These are phyloP conservation scores for Pimpla rufipes DNA, from an alignment of 2,888 invertebrate species.

Conservation along the genomic window DNA sequence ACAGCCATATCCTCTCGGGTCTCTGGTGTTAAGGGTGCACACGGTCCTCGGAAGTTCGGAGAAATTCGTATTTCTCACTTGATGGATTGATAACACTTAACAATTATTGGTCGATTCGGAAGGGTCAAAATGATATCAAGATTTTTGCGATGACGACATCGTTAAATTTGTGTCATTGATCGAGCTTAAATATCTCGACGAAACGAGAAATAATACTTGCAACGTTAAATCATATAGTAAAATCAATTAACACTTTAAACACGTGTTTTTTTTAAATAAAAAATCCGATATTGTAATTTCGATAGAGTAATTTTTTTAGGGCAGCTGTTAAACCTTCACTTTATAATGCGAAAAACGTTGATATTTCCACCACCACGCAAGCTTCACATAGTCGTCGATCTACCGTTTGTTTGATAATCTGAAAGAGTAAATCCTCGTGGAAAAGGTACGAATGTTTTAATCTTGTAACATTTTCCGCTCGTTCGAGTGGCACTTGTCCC, in stretches of 20 bases:
- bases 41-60: conserved; percentile 18
- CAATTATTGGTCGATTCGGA: neutral
- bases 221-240: neutral
- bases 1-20: conserved; percentile 1
- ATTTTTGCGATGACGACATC: neutral
- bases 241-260: neutral
- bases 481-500: conserved; percentile 36
- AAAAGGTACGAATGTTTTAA: conserved; percentile 31
- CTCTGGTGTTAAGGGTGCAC: neutral
- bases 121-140: neutral
- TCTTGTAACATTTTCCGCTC: conserved; percentile 15
- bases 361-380: neutral
- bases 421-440: conserved; percentile 20
- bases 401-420: neutral
- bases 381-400: neutral
- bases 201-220: neutral
- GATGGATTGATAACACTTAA: neutral
- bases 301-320: neutral
- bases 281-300: neutral
- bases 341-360: neutral
- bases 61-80: conserved; percentile 8
- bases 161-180: neutral
- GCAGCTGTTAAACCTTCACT: no score
- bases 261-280: neutral
- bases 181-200: neutral